Evolutionary conservation across 2,797 vertebrate species (phyloP).

Genomic region (Halcyon chelicuti): DNA sequence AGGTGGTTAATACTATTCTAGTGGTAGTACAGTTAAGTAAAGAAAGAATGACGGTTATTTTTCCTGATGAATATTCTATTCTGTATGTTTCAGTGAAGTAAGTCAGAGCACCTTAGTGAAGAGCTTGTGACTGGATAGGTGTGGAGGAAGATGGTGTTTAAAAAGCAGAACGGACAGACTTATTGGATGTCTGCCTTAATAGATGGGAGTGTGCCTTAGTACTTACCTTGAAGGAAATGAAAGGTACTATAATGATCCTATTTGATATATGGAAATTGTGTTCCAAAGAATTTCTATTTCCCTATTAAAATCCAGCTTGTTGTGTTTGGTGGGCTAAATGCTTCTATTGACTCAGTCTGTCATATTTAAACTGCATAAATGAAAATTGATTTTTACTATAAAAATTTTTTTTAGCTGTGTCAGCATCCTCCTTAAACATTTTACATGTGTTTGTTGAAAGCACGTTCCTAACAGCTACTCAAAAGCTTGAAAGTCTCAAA

Average conservation of each 20-base stretch:
- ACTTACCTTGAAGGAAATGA: slow-evolving; percentile 54
- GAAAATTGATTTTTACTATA: slow-evolving; percentile 59
- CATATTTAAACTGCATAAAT: slow-evolving; percentile 61
- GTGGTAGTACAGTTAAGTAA: background rate
- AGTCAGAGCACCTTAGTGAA: background rate
- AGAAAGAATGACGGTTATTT: background rate
- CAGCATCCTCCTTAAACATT: slow-evolving; percentile 18
- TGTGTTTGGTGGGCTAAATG: slow-evolving; percentile 10
- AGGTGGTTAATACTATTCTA: background rate
- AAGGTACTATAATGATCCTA: background rate
- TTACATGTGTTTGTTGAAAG: background rate
- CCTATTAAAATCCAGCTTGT: slow-evolving; percentile 37
- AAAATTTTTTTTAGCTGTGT: background rate
- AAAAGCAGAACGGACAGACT: background rate
- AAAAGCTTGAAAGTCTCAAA: background rate
- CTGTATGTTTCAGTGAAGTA: background rate
- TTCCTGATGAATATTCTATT: background rate
- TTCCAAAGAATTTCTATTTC: slow-evolving; percentile 12
- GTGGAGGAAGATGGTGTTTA: background rate
- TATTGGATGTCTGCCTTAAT: slow-evolving; percentile 1
- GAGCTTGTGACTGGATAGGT: background rate
- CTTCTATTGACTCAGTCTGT: slow-evolving; percentile 35
- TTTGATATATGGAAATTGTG: background rate
- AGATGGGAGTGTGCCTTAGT: background rate
- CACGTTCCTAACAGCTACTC: background rate